These are phyloP conservation scores for Alces alces DNA, from an alignment of 2,113 vertebrate genomes.

Conservation along the genomic window DNA sequence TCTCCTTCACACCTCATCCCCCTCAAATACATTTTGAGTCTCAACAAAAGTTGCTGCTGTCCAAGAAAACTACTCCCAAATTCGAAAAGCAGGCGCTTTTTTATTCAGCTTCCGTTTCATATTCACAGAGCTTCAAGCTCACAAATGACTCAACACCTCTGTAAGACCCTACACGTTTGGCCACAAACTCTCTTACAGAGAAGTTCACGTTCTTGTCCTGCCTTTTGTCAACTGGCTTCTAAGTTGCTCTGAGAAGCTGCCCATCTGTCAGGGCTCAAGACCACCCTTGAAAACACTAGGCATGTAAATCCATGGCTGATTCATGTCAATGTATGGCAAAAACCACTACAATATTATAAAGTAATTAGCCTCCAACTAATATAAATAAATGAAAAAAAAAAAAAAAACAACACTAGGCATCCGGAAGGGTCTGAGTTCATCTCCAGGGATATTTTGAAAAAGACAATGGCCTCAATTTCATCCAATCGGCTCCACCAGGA, in stretches of 20 bases:
- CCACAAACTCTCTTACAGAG: not conserved
- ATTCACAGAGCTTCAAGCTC: not conserved
- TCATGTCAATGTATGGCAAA: too few species aligned
- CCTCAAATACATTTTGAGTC: not conserved
- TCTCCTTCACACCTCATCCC: not conserved
- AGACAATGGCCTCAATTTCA: not conserved
- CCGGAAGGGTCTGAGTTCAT: conserved; percentile 6
- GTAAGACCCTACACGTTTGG: not conserved
- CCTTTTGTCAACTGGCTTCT: not conserved
- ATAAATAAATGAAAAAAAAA: too few species aligned
- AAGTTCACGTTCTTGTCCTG: conserved; percentile 7
- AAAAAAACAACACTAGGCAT: not conserved
- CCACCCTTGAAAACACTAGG: not conserved
- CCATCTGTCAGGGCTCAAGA: not conserved
- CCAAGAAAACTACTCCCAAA: not conserved
- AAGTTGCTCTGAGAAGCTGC: not conserved
- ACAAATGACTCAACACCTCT: not conserved
- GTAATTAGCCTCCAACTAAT: too few species aligned
- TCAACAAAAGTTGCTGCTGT: not conserved
- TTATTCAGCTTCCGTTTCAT: not conserved
- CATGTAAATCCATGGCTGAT: too few species aligned
- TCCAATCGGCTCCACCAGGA: not conserved
- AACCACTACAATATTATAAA: too few species aligned
- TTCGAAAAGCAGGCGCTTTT: not conserved
- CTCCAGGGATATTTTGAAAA: not conserved